phyloP scores from a whole-genome alignment of 2,797 vertebrate genomes.

The Garrulus glandarius region DNA sequence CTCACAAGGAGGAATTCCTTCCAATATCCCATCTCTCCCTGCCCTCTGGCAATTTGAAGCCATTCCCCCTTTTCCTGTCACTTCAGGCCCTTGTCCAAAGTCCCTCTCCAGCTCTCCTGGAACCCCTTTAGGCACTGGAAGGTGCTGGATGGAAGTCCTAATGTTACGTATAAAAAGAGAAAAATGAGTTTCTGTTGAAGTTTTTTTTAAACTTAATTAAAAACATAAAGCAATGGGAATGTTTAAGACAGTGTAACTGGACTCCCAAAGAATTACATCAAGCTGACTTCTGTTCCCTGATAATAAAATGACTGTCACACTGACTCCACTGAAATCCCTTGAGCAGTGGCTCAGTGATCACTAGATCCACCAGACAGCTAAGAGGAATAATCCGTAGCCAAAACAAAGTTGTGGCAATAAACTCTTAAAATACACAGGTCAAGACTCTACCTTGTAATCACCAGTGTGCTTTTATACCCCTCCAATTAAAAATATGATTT shows the following conservation, averaged over 20 bases:
- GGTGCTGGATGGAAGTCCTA: neutral
- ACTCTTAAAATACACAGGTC: neutral
- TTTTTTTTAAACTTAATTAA: neutral
- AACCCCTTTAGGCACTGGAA: neutral
- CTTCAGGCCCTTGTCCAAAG: neutral
- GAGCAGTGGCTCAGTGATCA: neutral
- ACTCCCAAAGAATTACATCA: neutral
- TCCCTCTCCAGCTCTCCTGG: neutral
- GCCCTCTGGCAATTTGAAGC: fast-evolving
- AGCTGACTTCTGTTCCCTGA: neutral
- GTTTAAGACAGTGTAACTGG: neutral
- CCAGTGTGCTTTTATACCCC: neutral
- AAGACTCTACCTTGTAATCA: neutral
- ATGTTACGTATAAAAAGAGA: neutral
- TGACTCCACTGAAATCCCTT: neutral
- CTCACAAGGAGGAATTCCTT: fast-evolving
- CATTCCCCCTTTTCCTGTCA: fast-evolving
- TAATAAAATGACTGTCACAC: neutral
- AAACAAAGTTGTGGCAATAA: neutral
- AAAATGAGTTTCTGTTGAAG: neutral
- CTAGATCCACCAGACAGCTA: neutral
- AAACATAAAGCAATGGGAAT: neutral
- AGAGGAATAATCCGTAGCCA: neutral
- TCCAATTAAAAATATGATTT: neutral
- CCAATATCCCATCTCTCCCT: fast-evolving